A percentile compares a stretch with the other conserved stretches of the same genome.
These are phyloP conservation scores for Gasterosteus aculeatus DNA, from an alignment of 2,113 vertebrate genomes.

Conservation along the genomic window DNA sequence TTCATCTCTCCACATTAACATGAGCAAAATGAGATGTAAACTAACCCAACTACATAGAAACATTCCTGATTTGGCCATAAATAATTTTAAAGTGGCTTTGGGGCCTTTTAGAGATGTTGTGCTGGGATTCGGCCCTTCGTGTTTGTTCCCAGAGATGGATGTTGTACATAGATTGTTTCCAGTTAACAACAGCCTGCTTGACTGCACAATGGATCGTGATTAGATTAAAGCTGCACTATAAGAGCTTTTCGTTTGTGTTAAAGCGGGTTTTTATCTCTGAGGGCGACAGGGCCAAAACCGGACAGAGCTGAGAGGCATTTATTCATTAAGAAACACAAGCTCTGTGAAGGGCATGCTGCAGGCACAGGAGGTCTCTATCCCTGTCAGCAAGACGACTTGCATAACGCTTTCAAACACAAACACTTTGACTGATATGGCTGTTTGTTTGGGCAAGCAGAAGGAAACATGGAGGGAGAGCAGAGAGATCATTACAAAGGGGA, in stretches of 20 bases:
- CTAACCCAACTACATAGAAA: slow-evolving; percentile 20
- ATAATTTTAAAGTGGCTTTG: slow-evolving; percentile 57
- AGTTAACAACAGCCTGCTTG: slow-evolving; percentile 77
- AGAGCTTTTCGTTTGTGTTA: slow-evolving; percentile 74
- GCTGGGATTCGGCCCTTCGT: slow-evolving; percentile 55
- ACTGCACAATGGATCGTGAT: slow-evolving; percentile 78
- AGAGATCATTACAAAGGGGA: slow-evolving; percentile 35
- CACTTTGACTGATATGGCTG: slow-evolving; percentile 20
- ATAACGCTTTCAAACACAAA: slow-evolving; percentile 39
- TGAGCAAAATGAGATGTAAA: slow-evolving; percentile 14
- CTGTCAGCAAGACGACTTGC: slow-evolving; percentile 31
- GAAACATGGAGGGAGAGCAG: slow-evolving; percentile 16
- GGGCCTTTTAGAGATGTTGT: slow-evolving; percentile 53
- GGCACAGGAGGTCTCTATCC: slow-evolving; percentile 37
- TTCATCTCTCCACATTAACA: slow-evolving; percentile 9
- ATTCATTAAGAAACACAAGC: slow-evolving; percentile 28
- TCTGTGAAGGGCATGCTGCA: slow-evolving; percentile 39
- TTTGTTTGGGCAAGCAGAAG: slow-evolving; percentile 34
- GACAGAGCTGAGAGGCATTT: slow-evolving; percentile 47
- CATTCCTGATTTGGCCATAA: slow-evolving; percentile 42
- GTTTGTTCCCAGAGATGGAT: slow-evolving; percentile 76
- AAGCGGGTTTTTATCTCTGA: slow-evolving; percentile 69
- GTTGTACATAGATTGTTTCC: slow-evolving; percentile 78
- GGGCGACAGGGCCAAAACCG: slow-evolving; percentile 61
- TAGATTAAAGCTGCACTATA: slow-evolving; percentile 76